Conservation (phyloP, 2,113 vertebrate genomes). For the Montifringilla adamsi region DNA sequence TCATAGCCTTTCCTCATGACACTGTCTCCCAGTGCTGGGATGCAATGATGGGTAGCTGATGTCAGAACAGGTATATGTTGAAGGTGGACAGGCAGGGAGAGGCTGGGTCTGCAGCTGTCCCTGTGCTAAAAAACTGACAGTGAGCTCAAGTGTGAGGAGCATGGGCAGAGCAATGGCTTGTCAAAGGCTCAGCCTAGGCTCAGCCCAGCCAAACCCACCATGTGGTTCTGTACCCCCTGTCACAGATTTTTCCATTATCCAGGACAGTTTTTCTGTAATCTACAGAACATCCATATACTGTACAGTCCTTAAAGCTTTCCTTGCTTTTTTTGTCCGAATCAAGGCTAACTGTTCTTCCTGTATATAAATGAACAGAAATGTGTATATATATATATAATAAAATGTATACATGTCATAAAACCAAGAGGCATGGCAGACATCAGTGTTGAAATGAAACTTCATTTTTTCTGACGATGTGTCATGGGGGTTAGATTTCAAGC, state of each 20-base stretch:
- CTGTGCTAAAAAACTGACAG: neutral
- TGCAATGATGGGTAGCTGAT: neutral
- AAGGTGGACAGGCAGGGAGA: neutral
- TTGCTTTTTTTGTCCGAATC: neutral
- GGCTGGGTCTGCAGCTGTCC: neutral
- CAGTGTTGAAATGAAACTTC: neutral
- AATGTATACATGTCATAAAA: neutral
- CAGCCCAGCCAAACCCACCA: neutral
- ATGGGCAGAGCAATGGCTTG: neutral
- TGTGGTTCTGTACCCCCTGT: neutral
- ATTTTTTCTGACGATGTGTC: neutral
- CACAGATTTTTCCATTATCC: neutral
- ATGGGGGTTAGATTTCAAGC: neutral
- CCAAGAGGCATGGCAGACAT: neutral
- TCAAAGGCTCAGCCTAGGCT: neutral
- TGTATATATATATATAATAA: neutral
- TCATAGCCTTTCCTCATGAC: neutral
- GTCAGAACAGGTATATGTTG: neutral
- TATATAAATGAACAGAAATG: neutral
- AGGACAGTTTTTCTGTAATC: neutral
- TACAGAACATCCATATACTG: neutral
- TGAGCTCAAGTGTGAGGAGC: neutral
- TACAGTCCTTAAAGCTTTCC: neutral
- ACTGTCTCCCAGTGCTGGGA: accelerated
- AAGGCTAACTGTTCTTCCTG: neutral